Conservation (phyloP, 2,797 vertebrate genomes). For the Myoxocephalus aenaeus region DNA sequence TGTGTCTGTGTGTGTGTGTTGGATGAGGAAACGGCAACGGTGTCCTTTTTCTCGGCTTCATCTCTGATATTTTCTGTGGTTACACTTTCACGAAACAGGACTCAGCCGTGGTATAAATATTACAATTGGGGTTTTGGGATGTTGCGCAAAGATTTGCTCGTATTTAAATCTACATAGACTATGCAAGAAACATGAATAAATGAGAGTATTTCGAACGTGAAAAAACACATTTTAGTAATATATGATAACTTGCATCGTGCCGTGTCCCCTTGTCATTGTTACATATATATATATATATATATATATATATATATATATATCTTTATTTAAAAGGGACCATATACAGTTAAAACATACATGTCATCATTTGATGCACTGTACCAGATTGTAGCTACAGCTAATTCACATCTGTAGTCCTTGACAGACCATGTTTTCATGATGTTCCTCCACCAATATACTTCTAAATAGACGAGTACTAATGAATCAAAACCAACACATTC, state of each 20-base stretch:
- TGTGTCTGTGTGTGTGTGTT: neutral
- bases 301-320: too few relatives aligned
- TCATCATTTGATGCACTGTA: too few relatives aligned
- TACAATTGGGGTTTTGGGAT: neutral
- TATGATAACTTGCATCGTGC: neutral
- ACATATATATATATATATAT: too few relatives aligned
- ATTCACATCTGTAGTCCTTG: too few relatives aligned
- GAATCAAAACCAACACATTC: neutral
- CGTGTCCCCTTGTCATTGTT: neutral
- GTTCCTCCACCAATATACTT: neutral
- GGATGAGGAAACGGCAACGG: conserved; percentile 24
- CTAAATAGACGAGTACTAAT: neutral
- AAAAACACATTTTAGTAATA: neutral
- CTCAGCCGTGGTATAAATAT: neutral
- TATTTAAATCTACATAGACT: neutral
- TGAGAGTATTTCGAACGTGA: neutral
- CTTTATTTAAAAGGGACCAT: too few relatives aligned
- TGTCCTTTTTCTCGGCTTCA: conserved; percentile 45
- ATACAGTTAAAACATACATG: too few relatives aligned
- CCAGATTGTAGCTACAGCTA: too few relatives aligned
- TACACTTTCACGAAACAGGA: conserved; percentile 6
- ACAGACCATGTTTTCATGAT: too few relatives aligned
- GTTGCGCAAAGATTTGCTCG: neutral
- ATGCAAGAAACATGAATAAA: neutral
- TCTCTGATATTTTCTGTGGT: conserved; percentile 30